phyloP scores from a whole-genome alignment of 2,113 vertebrate genomes.

The Sinocyclocheilus grahami region DNA sequence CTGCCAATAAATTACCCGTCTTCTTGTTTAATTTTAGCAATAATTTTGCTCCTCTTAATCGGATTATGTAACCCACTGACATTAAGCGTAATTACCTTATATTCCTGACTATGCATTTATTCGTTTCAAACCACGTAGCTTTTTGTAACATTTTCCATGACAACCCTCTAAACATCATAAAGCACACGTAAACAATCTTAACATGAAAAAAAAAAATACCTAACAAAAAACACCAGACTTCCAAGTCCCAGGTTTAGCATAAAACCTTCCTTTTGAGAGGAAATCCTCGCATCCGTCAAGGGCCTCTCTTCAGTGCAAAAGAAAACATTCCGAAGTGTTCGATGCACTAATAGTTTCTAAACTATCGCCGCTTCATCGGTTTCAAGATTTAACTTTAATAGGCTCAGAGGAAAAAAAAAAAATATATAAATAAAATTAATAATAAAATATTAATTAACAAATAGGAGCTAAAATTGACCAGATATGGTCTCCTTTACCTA shows the following conservation, averaged over 20 bases:
- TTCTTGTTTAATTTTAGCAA: not conserved
- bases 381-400: not conserved
- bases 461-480: not conserved
- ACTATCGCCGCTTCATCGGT: not conserved
- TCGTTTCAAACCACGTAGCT: not conserved
- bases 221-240: not conserved
- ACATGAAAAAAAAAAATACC: not conserved
- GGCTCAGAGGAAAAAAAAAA: not conserved
- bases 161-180: not conserved
- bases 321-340: not conserved
- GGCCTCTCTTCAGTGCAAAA: not conserved
- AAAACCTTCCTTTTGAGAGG: not conserved
- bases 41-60: not conserved
- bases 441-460: not conserved
- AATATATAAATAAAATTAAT: no score
- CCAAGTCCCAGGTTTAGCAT: not conserved
- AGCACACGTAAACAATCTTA: not conserved
- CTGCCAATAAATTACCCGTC: not conserved
- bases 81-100: not conserved
- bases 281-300: not conserved
- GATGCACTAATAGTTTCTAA: not conserved
- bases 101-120: not conserved
- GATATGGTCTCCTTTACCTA: not conserved
- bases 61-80: not conserved
- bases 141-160: not conserved